Evolutionary conservation across 1,140 invertebrate species (phyloP).

Genomic region (Drosophila yakuba): DNA sequence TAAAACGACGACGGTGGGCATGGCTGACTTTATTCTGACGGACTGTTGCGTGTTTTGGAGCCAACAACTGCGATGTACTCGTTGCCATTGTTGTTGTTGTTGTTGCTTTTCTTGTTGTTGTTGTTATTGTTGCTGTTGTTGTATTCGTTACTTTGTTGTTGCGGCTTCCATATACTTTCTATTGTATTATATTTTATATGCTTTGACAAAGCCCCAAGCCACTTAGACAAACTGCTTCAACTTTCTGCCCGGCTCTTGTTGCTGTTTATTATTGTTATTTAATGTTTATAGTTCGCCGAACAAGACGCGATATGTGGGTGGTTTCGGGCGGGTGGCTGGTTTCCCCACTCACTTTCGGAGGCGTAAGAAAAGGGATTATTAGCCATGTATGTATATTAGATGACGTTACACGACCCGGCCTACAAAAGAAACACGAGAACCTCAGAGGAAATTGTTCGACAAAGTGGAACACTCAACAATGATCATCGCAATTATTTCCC

Average conservation of each 20-base stretch:
- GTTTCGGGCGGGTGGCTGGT: conserved; percentile 8
- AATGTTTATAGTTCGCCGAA: conserved; percentile 72
- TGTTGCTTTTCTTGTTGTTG: no score
- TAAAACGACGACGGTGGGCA: conserved; percentile 52
- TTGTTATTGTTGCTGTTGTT: conserved; percentile 32
- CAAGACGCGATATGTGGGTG: conserved; percentile 43
- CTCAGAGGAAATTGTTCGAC: conserved; percentile 12
- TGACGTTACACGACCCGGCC: conserved; percentile 24
- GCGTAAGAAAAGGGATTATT: conserved; percentile 55
- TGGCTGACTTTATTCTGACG: conserved; percentile 58
- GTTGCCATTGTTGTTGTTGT: conserved; percentile 33
- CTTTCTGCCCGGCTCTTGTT: conserved; percentile 56
- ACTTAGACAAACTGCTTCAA: conserved; percentile 78
- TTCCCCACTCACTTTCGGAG: conserved; percentile 39
- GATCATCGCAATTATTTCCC: conserved; percentile 1
- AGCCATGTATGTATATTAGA: conserved; percentile 28
- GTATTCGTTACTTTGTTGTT: conserved; percentile 32
- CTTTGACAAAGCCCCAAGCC: conserved; percentile 68
- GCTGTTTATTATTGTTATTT: conserved; percentile 75
- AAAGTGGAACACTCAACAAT: conserved; percentile 16
- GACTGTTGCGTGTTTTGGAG: conserved; percentile 79
- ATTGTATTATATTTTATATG: conserved; percentile 71
- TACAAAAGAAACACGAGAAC: neutral
- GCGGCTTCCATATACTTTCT: conserved; percentile 55
- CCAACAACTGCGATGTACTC: conserved; percentile 67